Evolutionary conservation across 1,140 invertebrate species (phyloP).

Genomic region (Anthonomus grandis): DNA sequence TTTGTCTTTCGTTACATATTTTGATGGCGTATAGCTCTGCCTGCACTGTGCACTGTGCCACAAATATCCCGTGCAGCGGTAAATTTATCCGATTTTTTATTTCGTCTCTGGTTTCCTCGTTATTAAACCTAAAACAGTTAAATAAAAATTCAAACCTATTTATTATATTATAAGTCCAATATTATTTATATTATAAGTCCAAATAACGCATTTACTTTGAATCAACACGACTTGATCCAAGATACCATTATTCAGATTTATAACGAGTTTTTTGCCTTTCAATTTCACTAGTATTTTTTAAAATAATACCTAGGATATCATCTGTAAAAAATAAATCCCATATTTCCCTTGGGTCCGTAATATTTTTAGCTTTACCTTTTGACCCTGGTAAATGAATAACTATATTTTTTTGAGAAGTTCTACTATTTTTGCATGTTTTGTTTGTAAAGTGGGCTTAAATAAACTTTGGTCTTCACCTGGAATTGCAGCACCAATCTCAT

Average conservation of each 20-base stretch:
- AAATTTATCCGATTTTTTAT: slow-evolving; percentile 29
- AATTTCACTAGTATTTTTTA: neutral
- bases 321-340: slow-evolving; percentile 8
- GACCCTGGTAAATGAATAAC: neutral
- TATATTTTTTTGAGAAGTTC: neutral
- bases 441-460: neutral
- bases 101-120: slow-evolving; percentile 4
- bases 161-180: too few species aligned
- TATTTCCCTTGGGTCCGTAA: neutral
- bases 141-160: slow-evolving; percentile 1
- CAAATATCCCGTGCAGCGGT: slow-evolving; percentile 40
- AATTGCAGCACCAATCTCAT: slow-evolving; percentile 7
- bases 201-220: slow-evolving; percentile 7
- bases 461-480: neutral
- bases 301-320: neutral
- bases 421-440: slow-evolving; percentile 2
- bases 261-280: slow-evolving; percentile 6
- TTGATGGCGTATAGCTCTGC: slow-evolving; percentile 34
- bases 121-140: slow-evolving; percentile 9
- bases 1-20: slow-evolving; percentile 48
- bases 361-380: neutral
- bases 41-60: slow-evolving; percentile 38
- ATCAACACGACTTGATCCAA: slow-evolving; percentile 1
- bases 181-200: too few species aligned
- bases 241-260: slow-evolving; percentile 4